Conservation (phyloP, 2,888 invertebrate species). For the Trachelus tabidus region DNA sequence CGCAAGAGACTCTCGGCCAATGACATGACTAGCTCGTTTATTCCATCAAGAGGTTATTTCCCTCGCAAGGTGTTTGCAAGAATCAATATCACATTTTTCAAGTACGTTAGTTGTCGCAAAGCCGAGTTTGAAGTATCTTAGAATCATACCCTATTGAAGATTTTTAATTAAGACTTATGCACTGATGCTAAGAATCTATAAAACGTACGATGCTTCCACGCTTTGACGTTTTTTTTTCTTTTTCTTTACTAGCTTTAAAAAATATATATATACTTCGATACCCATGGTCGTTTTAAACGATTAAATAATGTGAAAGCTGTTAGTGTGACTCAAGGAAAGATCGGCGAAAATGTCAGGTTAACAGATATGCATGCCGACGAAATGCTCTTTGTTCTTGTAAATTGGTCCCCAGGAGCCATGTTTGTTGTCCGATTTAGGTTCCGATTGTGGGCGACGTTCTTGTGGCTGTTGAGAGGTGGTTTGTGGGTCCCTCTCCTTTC, state of each 20-base stretch:
- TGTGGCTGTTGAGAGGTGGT: conserved; percentile 58
- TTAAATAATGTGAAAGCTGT: background rate
- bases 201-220: background rate
- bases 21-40: background rate
- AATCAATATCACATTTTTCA: conserved; percentile 18
- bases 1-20: conserved; percentile 7
- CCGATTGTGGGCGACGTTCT: conserved; percentile 50
- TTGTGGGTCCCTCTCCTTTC: conserved; percentile 57
- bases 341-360: conserved; percentile 49
- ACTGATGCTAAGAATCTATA: background rate
- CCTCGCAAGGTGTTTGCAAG: conserved; percentile 9
- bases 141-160: background rate
- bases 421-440: conserved; percentile 50
- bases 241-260: background rate
- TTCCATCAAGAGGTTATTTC: background rate
- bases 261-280: background rate
- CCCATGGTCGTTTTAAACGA: background rate
- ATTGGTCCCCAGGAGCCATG: conserved; percentile 79
- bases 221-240: background rate
- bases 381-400: conserved; percentile 80
- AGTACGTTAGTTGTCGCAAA: background rate
- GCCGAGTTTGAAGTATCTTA: background rate
- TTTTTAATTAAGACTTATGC: background rate
- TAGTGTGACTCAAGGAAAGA: background rate
- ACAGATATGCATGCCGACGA: conserved; percentile 78